Evolutionary conservation across 1,140 invertebrate species (phyloP), one percentile per base, ranked within the genome.

Genomic region (Protaetia brevitarsis): DNA sequence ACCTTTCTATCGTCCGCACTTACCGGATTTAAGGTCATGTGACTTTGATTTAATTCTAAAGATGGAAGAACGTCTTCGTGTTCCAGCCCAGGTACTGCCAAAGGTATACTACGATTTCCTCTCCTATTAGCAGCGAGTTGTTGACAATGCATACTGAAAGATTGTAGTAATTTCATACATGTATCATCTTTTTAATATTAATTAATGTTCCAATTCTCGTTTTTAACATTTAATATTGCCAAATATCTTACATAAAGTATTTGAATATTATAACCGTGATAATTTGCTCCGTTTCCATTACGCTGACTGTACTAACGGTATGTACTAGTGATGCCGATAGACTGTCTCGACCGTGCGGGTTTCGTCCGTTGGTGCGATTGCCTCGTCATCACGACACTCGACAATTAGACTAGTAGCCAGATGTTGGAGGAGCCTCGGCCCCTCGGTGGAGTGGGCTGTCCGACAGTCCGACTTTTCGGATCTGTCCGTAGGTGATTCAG

Each of bases 351-450:
- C n/a, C 41, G 41, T 51, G 41, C 26, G 21, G 41, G 41, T 19
- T 51, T 16, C 41, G 13, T 51, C 26, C 41, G 13, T 37, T 16
- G 34, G 34, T 37, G 11, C 34, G n/a, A 16, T 37, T 37, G 34
- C 34, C 34, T 37, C 34, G 4, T 56, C 51, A 27, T 56, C 51
- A 56, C 51, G 51, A 27, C 51, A 56, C 51, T 59, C 26, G 27
- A 28, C 57, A 59, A 59, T 59, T 59, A 59, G 41, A 51, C 41
- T 23, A 10, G 57, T 23, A 11, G 29, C 57, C 57, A 59, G 57
- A 59, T 59, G 57, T 28, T 59, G 41, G 26, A 51, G 23, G 57
- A 28, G 57, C 57, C 57, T 26, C 57, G 57, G 30, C 27, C 57
- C 57, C 26, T 59, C 30, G 30, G 57, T 31, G 57, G 41, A 51